phyloP scores from a whole-genome alignment of 23 tunicate species.

The Styela clava region DNA sequence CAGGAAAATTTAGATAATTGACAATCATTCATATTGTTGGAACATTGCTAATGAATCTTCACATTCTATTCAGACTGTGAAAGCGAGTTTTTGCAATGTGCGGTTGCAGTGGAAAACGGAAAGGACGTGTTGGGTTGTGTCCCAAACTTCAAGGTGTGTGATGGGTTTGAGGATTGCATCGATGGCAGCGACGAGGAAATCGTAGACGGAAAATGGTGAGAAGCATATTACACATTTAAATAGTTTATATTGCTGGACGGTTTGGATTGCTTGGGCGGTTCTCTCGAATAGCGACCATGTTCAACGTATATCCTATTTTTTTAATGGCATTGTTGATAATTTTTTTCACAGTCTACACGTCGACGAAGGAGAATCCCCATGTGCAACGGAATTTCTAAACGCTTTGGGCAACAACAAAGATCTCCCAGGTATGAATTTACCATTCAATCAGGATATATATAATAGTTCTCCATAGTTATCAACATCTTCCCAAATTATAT shows the following conservation, averaged over 20 bases:
- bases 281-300: no score
- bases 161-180: conserved; percentile 25
- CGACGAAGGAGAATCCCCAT: background rate
- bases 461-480: no score
- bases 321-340: no score
- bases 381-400: background rate
- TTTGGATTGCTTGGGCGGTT: no score
- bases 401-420: background rate
- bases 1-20: no score
- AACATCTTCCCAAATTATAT: no score
- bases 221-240: no score
- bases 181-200: conserved; percentile 19
- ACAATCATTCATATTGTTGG: no score
- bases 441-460: no score
- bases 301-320: no score
- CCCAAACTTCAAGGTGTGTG: conserved; percentile 18
- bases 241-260: no score
- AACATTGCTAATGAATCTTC: no score
- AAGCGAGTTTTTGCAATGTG: background rate
- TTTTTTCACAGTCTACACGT: background rate
- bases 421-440: background rate
- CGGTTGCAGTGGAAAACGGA: background rate
- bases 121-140: conserved; percentile 6
- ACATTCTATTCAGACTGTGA: background rate
- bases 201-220: background rate